Evolutionary conservation across 2,888 invertebrate species (phyloP).

Genomic region (Argyresthia goedartella): DNA sequence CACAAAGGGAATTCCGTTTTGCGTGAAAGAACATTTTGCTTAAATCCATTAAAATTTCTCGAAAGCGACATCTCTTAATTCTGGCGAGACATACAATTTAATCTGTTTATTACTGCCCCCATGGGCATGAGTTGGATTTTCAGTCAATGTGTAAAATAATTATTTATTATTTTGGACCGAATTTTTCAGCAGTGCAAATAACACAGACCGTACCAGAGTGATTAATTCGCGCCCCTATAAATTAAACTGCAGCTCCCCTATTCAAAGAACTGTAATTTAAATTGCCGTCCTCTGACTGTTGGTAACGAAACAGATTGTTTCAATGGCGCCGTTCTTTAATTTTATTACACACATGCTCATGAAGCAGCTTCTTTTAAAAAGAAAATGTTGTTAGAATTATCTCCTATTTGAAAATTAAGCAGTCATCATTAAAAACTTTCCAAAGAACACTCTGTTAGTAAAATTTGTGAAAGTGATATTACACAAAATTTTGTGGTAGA

Average conservation of each 20-base stretch:
- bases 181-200: not conserved
- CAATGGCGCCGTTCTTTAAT: not conserved
- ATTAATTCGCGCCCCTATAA: conserved; percentile 1
- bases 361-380: too few species aligned
- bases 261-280: conserved; percentile 3
- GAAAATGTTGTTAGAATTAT: too few species aligned
- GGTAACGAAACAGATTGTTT: not conserved
- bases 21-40: conserved; percentile 47
- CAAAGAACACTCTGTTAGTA: too few species aligned
- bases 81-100: conserved; percentile 14
- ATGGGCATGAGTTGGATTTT: not conserved
- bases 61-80: conserved; percentile 29
- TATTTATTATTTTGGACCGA: not conserved
- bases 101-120: not conserved
- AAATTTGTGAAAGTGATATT: too few species aligned
- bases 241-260: not conserved
- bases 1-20: conserved; percentile 28
- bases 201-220: not conserved
- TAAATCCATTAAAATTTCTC: conserved; percentile 40
- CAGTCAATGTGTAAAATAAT: not conserved
- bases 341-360: too few species aligned
- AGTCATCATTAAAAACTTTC: too few species aligned
- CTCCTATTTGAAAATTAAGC: too few species aligned
- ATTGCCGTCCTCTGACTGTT: not conserved
- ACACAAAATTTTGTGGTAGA: too few species aligned